phyloP scores from a whole-genome alignment of 2,888 invertebrate species.

The Dendrolimus pini region DNA sequence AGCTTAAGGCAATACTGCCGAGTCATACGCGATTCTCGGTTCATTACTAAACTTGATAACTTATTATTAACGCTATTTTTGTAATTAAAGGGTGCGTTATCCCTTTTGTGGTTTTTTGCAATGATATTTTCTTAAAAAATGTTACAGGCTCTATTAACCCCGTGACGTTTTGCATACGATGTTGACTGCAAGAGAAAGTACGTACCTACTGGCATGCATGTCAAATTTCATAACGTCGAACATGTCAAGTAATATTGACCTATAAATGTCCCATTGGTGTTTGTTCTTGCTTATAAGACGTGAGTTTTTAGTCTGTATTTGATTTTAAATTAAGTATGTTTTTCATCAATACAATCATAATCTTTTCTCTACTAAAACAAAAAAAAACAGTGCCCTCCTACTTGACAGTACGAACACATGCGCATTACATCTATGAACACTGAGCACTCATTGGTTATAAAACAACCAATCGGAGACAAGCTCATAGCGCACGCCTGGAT shows the following conservation, averaged over 20 bases:
- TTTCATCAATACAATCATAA: no score
- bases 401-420: conserved; percentile 43
- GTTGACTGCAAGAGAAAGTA: no score
- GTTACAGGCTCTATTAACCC: no score
- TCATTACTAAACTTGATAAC: conserved; percentile 49
- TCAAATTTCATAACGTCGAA: no score
- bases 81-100: conserved; percentile 28
- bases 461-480: conserved; percentile 35
- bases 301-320: no score
- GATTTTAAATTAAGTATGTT: no score
- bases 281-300: no score
- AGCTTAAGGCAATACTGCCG: conserved; percentile 32
- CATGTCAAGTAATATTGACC: no score
- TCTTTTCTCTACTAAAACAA: neutral
- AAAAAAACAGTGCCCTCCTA: conserved; percentile 19
- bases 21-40: conserved; percentile 51
- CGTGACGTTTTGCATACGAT: no score
- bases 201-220: no score
- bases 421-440: conserved; percentile 34
- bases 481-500: conserved; percentile 47
- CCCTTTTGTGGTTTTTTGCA: conserved; percentile 19
- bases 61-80: conserved; percentile 58
- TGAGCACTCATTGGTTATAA: conserved; percentile 36
- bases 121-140: conserved; percentile 8
- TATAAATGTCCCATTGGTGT: no score